phyloP scores from a whole-genome alignment of 2,797 vertebrate genomes.

The Hypotaenidia philippensis region DNA sequence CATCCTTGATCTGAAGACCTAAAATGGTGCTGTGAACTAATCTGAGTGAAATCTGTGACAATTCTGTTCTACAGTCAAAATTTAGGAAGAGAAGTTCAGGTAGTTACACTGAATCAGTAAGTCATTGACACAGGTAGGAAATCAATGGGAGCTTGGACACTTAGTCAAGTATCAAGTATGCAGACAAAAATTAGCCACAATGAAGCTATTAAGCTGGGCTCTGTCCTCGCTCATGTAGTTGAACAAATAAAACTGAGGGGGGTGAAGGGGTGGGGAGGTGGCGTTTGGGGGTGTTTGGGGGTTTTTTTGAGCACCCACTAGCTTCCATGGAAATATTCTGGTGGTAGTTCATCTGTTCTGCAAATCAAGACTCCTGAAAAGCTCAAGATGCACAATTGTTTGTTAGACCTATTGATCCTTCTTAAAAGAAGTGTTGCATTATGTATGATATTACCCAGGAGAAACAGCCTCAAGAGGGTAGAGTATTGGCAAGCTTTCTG shows the following conservation, averaged over 20 bases:
- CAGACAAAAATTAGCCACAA: not conserved
- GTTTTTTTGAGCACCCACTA: not conserved
- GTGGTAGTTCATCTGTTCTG: not conserved
- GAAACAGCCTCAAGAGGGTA: not conserved
- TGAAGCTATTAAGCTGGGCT: not conserved
- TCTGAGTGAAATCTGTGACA: not conserved
- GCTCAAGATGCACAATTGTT: not conserved
- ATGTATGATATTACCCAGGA: not conserved
- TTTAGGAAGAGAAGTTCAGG: not conserved
- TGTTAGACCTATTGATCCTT: not conserved
- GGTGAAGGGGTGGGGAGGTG: too few species aligned
- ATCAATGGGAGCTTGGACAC: not conserved
- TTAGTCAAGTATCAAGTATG: not conserved
- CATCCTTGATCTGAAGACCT: not conserved
- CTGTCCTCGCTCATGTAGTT: not conserved
- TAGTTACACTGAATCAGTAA: not conserved
- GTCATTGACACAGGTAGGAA: not conserved
- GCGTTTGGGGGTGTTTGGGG: too few species aligned
- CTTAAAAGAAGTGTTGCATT: not conserved
- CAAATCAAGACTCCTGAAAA: not conserved
- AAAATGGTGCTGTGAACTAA: not conserved
- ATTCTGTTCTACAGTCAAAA: not conserved
- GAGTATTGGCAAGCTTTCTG: not conserved
- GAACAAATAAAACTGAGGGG: not conserved
- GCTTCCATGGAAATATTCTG: not conserved